phyloP scores from a whole-genome alignment of 2,113 vertebrate species.

The Zapus hudsonius region DNA sequence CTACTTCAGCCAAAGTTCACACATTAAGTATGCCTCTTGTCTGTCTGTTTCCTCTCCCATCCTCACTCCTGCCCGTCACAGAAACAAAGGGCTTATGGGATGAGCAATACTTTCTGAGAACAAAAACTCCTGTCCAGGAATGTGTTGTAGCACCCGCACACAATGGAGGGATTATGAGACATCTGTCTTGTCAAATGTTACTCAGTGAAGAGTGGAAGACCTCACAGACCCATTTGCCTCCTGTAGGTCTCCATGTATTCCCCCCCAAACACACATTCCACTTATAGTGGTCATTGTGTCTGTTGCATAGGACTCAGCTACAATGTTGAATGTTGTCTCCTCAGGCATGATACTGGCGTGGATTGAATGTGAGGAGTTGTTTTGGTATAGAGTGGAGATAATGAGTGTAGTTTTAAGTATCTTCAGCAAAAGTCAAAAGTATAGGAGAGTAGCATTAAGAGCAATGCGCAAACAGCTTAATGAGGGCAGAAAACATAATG shows the following conservation, averaged over 20 bases:
- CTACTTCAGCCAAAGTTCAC: background rate
- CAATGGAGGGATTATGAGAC: background rate
- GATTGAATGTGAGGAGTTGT: background rate
- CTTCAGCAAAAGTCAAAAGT: background rate
- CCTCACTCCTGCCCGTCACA: background rate
- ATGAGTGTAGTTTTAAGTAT: background rate
- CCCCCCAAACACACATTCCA: background rate
- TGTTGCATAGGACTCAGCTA: background rate
- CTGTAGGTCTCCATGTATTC: too few relatives aligned
- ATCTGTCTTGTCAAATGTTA: background rate
- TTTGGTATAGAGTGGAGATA: background rate
- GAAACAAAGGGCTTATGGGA: background rate
- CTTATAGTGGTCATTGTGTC: background rate
- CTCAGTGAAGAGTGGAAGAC: too few relatives aligned
- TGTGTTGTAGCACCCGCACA: accelerated
- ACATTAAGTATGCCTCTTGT: background rate
- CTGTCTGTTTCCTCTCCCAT: background rate
- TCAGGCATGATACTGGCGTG: background rate
- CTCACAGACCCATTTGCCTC: too few relatives aligned
- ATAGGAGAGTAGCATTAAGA: background rate
- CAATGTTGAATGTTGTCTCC: background rate
- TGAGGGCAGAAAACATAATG: background rate
- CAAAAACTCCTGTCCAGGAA: background rate
- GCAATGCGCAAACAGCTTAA: background rate
- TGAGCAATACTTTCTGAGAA: background rate